Evolutionary conservation across 2,113 vertebrate genomes (phyloP).

Genomic region (Trichomycterus rosablanca): DNA sequence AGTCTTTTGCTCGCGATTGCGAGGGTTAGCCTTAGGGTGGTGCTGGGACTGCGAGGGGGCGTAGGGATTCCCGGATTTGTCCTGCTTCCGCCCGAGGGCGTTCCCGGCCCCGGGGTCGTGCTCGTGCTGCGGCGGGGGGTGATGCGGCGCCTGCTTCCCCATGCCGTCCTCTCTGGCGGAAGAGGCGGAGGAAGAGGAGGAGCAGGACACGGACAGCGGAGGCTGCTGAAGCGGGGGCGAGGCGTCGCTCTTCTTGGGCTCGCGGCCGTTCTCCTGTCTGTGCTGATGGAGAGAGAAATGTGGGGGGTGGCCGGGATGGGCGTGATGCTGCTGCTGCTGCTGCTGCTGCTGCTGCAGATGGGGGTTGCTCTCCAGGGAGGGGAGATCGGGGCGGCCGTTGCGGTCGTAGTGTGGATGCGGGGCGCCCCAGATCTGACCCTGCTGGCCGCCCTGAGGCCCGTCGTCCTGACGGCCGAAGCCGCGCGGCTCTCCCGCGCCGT

Average conservation of each 20-base stretch:
- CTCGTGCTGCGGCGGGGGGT: conserved; percentile 57
- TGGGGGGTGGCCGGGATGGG: conserved; percentile 56
- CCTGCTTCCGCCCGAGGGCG: conserved; percentile 49
- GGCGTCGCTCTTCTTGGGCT: conserved; percentile 62
- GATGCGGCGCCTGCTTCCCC: conserved; percentile 58
- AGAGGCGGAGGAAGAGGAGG: conserved; percentile 69
- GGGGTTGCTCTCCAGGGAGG: conserved; percentile 57
- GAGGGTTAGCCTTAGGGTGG: conserved; percentile 64
- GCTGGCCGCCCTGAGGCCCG: conserved; percentile 55
- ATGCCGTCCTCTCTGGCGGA: conserved; percentile 66
- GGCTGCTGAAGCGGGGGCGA: conserved; percentile 64
- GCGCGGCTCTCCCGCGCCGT: conserved; percentile 55
- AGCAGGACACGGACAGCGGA: conserved; percentile 67
- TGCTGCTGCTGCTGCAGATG: conserved; percentile 64
- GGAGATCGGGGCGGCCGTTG: conserved; percentile 64
- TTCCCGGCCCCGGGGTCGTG: conserved; percentile 44
- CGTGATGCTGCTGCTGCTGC: no score
- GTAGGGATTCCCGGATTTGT: conserved; percentile 53
- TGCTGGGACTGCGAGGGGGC: conserved; percentile 48
- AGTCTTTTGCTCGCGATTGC: conserved; percentile 80
- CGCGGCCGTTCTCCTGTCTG: conserved; percentile 63
- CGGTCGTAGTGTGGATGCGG: conserved; percentile 69
- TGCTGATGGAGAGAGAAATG: conserved; percentile 61
- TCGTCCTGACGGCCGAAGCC: conserved; percentile 67
- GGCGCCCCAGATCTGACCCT: conserved; percentile 66